phyloP scores from a whole-genome alignment of 2,888 invertebrate species.

The Tachina lurida region DNA sequence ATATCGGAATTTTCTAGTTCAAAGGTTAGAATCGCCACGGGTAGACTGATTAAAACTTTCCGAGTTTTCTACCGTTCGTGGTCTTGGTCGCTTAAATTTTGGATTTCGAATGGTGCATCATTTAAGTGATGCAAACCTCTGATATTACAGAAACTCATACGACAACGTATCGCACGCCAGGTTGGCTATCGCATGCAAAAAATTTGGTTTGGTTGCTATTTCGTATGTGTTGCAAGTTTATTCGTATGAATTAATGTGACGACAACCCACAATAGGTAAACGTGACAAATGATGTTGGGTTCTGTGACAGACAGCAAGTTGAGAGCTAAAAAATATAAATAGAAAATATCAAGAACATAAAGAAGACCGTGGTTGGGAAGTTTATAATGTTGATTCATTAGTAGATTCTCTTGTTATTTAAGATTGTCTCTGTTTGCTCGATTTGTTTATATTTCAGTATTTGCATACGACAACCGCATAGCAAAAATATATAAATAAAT shows the following conservation, averaged over 20 bases:
- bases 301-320: conserved; percentile 47
- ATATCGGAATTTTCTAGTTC: too few species aligned
- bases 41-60: too few species aligned
- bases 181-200: conserved; percentile 16
- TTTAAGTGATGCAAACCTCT: neutral
- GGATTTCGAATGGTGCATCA: too few species aligned
- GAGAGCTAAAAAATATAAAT: neutral
- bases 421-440: conserved; percentile 17
- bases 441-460: conserved; percentile 34
- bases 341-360: conserved; percentile 18
- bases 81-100: neutral
- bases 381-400: conserved; percentile 56
- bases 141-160: neutral
- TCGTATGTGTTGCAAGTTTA: conserved; percentile 38
- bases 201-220: conserved; percentile 42
- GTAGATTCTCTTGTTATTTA: conserved; percentile 40
- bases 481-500: conserved; percentile 12
- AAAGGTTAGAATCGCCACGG: too few species aligned
- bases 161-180: neutral
- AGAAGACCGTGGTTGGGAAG: conserved; percentile 51
- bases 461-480: conserved; percentile 55
- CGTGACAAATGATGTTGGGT: conserved; percentile 65
- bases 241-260: conserved; percentile 57
- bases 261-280: conserved; percentile 63
- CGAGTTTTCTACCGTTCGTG: too few species aligned